These are phyloP conservation scores for Rotaria sp. DNA, from an alignment of 2,888 invertebrate genomes.

Conservation along the genomic window DNA sequence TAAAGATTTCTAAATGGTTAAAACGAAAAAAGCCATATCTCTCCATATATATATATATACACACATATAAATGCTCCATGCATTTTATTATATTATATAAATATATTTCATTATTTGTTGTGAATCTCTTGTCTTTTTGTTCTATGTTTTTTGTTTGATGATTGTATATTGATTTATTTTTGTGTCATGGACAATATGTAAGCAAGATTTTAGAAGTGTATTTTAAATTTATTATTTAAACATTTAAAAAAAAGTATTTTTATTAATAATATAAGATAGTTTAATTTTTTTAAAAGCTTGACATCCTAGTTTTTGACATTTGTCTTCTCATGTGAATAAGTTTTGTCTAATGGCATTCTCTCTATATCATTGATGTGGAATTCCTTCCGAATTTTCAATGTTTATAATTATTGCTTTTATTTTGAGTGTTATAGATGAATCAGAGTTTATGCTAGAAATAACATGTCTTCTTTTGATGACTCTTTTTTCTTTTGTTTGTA, in stretches of 20 bases:
- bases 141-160: not conserved
- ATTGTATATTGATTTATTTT: not conserved
- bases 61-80: too few relatives aligned
- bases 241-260: not conserved
- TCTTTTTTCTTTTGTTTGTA: not conserved
- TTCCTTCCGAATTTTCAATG: not conserved
- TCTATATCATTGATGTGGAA: not conserved
- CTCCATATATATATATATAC: too few relatives aligned
- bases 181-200: not conserved
- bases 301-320: not conserved
- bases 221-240: not conserved
- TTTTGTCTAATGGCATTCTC: too few relatives aligned
- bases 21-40: not conserved
- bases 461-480: not conserved
- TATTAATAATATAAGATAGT: not conserved
- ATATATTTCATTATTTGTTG: not conserved
- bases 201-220: not conserved
- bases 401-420: not conserved
- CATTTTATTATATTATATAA: not conserved
- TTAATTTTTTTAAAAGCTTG: not conserved
- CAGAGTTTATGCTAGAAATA: not conserved
- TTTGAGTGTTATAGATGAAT: not conserved
- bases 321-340: too few relatives aligned
- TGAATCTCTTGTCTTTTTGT: not conserved
- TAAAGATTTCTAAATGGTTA: conserved; percentile 12